Percentiles rank a stretch among this genome's conserved stretches.
Conservation (phyloP, 2,797 vertebrate species). For the Ataeniobius toweri region DNA sequence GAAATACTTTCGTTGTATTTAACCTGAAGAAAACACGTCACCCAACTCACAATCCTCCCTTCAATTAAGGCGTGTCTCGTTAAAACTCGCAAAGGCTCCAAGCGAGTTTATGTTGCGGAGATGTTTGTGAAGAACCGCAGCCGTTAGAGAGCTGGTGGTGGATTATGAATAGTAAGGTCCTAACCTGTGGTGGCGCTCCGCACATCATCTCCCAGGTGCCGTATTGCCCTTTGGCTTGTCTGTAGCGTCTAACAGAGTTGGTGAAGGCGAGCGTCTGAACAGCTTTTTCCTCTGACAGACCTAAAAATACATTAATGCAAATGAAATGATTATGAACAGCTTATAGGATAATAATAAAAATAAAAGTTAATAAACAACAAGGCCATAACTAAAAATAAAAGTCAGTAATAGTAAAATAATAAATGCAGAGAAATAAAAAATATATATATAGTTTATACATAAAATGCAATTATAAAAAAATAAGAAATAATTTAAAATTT, state of each 20-base stretch:
- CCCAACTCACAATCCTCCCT: neutral
- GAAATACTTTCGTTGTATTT: slow-evolving; percentile 13
- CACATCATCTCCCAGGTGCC: slow-evolving; percentile 99
- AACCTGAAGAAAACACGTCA: neutral
- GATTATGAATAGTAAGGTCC: slow-evolving; percentile 6
- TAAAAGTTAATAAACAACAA: no score
- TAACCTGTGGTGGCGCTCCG: slow-evolving; percentile 87
- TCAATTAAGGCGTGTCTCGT: slow-evolving; percentile 1
- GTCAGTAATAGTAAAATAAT: no score
- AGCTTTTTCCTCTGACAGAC: slow-evolving; percentile 87
- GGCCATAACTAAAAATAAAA: no score
- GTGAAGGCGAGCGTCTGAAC: slow-evolving; percentile 93
- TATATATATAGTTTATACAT: no score
- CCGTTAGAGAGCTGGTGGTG: neutral
- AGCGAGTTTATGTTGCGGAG: neutral
- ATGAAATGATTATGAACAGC: neutral
- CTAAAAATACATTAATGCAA: slow-evolving; percentile 64
- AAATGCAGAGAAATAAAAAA: no score
- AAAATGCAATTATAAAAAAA: no score
- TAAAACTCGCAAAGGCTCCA: neutral
- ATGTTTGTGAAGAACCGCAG: neutral
- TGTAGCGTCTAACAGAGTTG: slow-evolving; percentile 86
- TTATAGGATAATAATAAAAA: neutral
- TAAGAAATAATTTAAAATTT: no score
- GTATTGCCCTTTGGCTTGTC: slow-evolving; percentile 88